A percentile compares a stretch with the other conserved stretches of the same genome.
Evolutionary conservation across 2,113 vertebrate species (phyloP).

Genomic region (Balaenoptera acutorostrata): DNA sequence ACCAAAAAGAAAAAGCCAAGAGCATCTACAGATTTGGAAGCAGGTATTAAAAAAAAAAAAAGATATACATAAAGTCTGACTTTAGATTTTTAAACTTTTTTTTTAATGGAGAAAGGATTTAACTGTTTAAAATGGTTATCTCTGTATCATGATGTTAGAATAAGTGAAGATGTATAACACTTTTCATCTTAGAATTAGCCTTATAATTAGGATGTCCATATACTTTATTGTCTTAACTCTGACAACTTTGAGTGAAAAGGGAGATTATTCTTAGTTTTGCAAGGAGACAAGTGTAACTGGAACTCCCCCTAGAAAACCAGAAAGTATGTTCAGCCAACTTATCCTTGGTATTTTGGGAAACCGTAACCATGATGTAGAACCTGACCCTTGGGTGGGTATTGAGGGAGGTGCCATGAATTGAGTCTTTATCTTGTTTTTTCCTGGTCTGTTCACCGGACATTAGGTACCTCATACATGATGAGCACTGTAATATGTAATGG

Average conservation of each 20-base stretch:
- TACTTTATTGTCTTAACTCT: background rate
- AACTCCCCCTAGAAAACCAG: background rate
- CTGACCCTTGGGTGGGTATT: accelerated
- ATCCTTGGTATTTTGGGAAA: too few relatives aligned
- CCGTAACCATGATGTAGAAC: accelerated
- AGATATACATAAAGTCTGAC: too few relatives aligned
- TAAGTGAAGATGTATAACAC: background rate
- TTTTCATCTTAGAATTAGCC: too few relatives aligned
- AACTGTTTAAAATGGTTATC: background rate
- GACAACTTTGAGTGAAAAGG: background rate
- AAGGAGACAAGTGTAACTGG: background rate
- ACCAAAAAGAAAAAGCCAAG: too few relatives aligned
- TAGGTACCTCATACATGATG: accelerated
- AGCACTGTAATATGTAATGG: accelerated
- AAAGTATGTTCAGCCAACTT: accelerated
- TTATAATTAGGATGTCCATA: background rate
- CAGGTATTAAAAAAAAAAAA: too few relatives aligned
- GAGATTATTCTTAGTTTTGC: background rate
- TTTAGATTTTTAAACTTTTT: background rate
- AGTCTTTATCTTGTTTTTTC: background rate
- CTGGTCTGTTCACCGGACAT: background rate
- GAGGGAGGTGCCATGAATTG: accelerated
- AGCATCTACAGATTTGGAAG: too few relatives aligned
- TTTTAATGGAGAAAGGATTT: background rate
- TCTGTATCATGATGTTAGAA: background rate